phyloP scores from a whole-genome alignment of 2,888 invertebrate genomes.

The Pantelozetes paolii region DNA sequence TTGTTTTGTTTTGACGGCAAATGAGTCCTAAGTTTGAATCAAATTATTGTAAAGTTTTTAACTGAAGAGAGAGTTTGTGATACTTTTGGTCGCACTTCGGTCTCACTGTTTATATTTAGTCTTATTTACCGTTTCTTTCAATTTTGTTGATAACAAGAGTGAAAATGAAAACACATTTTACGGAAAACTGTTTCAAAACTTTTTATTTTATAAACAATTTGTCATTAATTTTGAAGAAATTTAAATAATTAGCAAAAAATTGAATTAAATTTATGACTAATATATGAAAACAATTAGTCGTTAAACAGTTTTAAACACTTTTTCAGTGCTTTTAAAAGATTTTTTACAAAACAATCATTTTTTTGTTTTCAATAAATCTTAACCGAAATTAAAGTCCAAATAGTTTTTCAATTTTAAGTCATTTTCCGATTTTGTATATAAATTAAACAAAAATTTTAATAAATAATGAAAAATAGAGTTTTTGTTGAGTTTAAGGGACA shows the following conservation, averaged over 20 bases:
- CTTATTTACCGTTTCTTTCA: conserved; percentile 18
- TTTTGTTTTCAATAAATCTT: not conserved
- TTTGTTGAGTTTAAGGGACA: not conserved
- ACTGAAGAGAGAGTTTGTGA: not conserved
- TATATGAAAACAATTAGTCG: not conserved
- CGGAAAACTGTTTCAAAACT: not conserved
- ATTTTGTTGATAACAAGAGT: no score
- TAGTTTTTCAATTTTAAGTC: conserved; percentile 3
- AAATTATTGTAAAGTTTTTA: not conserved
- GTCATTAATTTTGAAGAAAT: not conserved
- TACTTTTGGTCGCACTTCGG: not conserved
- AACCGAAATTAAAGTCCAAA: conserved; percentile 15
- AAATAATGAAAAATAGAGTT: conserved; percentile 9
- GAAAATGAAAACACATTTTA: not conserved
- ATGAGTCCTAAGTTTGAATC: no score
- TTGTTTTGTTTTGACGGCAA: no score
- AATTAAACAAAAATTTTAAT: not conserved
- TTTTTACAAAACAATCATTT: not conserved
- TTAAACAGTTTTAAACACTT: not conserved
- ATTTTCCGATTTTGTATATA: not conserved
- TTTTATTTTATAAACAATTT: not conserved
- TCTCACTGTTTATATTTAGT: conserved; percentile 14
- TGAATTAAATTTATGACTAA: conserved; percentile 7
- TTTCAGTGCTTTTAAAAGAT: not conserved
- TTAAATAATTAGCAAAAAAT: not conserved